These are phyloP conservation scores for Eublepharis macularius DNA, from an alignment of 2,113 vertebrate species.

Conservation along the genomic window DNA sequence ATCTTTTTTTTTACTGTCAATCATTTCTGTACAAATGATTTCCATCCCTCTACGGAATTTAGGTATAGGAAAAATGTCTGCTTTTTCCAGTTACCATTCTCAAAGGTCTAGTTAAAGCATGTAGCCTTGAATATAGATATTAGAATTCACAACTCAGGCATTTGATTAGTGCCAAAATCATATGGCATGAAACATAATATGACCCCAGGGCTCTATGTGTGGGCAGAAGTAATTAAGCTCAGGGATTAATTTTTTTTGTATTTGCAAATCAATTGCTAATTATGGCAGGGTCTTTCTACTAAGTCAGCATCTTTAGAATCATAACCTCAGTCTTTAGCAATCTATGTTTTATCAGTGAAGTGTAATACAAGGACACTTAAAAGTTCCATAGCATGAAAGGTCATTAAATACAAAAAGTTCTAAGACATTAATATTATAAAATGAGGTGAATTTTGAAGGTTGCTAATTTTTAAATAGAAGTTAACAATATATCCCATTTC, in stretches of 20 bases:
- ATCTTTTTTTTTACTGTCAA: not conserved
- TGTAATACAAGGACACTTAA: not conserved
- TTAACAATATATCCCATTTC: too few relatives aligned
- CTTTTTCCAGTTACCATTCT: not conserved
- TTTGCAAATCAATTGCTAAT: not conserved
- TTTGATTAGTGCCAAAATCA: not conserved
- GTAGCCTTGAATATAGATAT: not conserved
- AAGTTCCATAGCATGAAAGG: not conserved
- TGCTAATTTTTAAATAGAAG: not conserved
- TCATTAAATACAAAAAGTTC: not conserved
- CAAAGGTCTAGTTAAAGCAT: not conserved
- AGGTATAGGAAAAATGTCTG: not conserved
- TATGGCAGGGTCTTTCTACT: not conserved
- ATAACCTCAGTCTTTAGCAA: not conserved
- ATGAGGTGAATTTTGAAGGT: not conserved
- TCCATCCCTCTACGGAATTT: not conserved
- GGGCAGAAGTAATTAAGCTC: not conserved
- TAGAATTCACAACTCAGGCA: not conserved
- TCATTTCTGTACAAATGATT: not conserved
- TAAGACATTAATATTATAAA: not conserved
- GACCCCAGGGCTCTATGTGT: not conserved
- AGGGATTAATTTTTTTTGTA: not conserved
- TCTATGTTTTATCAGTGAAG: not conserved
- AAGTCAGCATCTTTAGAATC: not conserved
- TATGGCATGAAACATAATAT: not conserved